Evolutionary conservation across 2,888 invertebrate genomes (phyloP).

Genomic region (Zygaena filipendulae): DNA sequence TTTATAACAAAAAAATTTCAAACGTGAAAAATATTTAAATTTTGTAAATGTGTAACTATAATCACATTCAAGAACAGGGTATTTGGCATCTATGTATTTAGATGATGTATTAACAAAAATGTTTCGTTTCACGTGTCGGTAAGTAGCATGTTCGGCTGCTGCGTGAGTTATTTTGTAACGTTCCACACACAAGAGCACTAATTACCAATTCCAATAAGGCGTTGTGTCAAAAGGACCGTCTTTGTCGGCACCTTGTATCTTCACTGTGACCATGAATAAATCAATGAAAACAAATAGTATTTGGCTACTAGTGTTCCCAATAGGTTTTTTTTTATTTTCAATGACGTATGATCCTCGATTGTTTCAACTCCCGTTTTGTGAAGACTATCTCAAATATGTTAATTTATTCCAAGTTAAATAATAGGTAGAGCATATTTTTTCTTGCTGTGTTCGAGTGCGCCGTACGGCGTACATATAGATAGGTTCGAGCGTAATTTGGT

Average conservation of each 20-base stretch:
- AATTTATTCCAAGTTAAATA: conserved; percentile 55
- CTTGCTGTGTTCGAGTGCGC: conserved; percentile 47
- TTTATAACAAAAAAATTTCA: conserved; percentile 20
- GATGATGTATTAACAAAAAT: too few species aligned
- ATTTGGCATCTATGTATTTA: too few species aligned
- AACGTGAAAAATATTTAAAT: too few species aligned
- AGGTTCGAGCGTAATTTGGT: conserved; percentile 68
- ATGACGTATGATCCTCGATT: conserved; percentile 51
- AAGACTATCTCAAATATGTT: conserved; percentile 44
- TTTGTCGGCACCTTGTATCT: conserved; percentile 58
- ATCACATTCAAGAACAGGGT: too few species aligned
- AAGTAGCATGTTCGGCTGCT: too few species aligned
- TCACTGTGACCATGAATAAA: conserved; percentile 61
- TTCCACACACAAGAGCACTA: conserved; percentile 47
- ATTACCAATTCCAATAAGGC: conserved; percentile 55
- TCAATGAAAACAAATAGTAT: conserved; percentile 68
- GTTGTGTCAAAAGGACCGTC: conserved; percentile 48
- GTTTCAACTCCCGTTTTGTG: conserved; percentile 56
- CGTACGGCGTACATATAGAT: conserved; percentile 56
- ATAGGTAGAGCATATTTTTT: conserved; percentile 65
- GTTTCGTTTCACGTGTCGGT: too few species aligned
- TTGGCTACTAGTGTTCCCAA: conserved; percentile 62
- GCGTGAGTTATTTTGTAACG: conserved; percentile 49
- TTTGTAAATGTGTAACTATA: too few species aligned
- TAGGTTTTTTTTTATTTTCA: conserved; percentile 43